Evolutionary conservation across 2,888 invertebrate species (phyloP).

Genomic region (Ypsolopha scabrella): DNA sequence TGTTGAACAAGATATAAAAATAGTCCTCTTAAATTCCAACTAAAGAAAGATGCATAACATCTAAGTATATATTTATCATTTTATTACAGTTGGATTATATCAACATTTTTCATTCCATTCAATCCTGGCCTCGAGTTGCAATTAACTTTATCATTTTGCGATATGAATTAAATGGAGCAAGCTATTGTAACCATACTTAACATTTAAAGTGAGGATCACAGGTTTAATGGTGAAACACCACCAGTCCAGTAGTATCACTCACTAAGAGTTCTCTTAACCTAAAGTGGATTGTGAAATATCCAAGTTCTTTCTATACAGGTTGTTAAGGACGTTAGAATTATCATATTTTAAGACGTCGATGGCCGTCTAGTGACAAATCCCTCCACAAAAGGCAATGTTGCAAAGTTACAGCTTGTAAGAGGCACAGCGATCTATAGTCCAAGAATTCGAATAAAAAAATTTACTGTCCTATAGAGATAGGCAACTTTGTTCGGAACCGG

Average conservation of each 20-base stretch:
- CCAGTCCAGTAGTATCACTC: constrained; percentile 22
- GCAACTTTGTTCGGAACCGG: constrained; percentile 3
- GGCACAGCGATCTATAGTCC: constrained; percentile 7
- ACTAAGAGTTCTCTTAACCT: constrained; percentile 28
- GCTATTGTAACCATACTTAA: constrained; percentile 21
- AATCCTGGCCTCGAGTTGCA: background rate
- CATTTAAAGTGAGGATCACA: constrained; percentile 24
- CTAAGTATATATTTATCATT: no score
- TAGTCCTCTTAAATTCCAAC: no score
- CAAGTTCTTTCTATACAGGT: constrained; percentile 12
- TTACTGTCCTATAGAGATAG: constrained; percentile 1
- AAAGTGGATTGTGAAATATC: constrained; percentile 21
- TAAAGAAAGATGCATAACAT: no score
- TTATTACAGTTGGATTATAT: no score
- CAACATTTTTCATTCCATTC: no score
- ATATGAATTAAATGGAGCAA: constrained; percentile 20
- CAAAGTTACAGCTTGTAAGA: constrained; percentile 10
- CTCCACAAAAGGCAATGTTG: constrained; percentile 25
- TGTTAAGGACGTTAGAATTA: constrained; percentile 21
- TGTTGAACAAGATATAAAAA: no score
- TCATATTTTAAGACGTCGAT: constrained; percentile 31
- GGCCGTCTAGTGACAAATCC: constrained; percentile 21
- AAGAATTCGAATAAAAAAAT: constrained; percentile 20
- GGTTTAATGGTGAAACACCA: constrained; percentile 17
- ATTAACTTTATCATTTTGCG: background rate